Evolutionary conservation across 1,140 invertebrate species (phyloP).

Genomic region (Nixonia krombeini): DNA sequence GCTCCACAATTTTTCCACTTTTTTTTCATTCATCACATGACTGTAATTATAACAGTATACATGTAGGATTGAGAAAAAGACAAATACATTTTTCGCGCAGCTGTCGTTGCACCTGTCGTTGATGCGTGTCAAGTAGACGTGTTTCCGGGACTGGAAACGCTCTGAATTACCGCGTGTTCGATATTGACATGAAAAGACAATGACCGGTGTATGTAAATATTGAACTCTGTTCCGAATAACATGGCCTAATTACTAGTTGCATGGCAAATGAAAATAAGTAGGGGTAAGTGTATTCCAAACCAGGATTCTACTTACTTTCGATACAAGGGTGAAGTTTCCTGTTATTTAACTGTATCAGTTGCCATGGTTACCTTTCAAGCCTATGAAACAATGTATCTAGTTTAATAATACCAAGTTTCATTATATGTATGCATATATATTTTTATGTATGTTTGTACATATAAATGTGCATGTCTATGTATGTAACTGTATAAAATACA

Average conservation of each 20-base stretch:
- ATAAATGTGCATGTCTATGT: no score
- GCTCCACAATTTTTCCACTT: constrained; percentile 14
- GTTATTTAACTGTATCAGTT: no score
- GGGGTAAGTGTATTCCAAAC: no score
- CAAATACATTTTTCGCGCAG: constrained; percentile 27
- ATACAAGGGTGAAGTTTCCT: no score
- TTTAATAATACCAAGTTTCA: no score
- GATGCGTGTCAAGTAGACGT: constrained; percentile 6
- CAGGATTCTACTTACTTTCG: no score
- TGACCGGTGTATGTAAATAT: constrained; percentile 1
- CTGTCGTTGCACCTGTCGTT: constrained; percentile 21
- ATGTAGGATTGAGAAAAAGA: constrained; percentile 23
- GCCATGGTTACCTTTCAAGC: no score
- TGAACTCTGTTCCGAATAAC: neutral
- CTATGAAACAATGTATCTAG: no score
- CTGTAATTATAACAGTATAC: constrained; percentile 33
- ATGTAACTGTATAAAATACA: no score
- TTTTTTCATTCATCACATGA: constrained; percentile 29
- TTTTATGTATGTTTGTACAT: no score
- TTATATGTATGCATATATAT: no score
- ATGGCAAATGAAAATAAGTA: no score
- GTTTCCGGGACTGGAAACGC: neutral
- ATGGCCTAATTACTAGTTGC: neutral
- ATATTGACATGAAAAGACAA: neutral
- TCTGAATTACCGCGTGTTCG: neutral